Evolutionary conservation across 2,113 vertebrate genomes (phyloP), one percentile per base, ranked within the genome.

Genomic region (Notothenia coriiceps): DNA sequence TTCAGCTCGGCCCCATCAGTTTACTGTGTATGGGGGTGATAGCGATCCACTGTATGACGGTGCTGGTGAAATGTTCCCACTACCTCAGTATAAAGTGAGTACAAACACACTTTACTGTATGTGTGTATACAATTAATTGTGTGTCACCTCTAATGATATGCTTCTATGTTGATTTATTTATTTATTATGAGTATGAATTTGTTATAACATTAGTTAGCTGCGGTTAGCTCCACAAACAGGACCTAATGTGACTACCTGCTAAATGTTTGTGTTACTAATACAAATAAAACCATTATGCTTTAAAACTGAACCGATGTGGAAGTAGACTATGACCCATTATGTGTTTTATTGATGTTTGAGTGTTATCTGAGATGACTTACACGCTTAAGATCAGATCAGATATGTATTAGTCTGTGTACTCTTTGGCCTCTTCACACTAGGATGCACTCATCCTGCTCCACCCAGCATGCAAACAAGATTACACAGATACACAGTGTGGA

Each of bases 11-110:
- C 54, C 97, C 98, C 0, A 8, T 99, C 86, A 98, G 98, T 86
- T 95, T 99, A 61, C 54, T 99, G 85, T 82, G 94, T 64, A 97
- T 99, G 89, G 98, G 97, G 15, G 11, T 98, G 1, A 91, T 98
- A 13, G 98, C 98, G 0, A 93, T 99, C 64, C 97, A 99, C 91
- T 99, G 98, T 79, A 99, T 99, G 98, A 88, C 89, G 62, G 85
- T 99, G 81, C 95, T 99, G 86, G 98, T 99, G 29, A 96, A 95
- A 40, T 99, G 98, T 0, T 96, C 97, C 4, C 96, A 96, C 82
- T 96, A 98, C 91, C 96, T 99, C 87, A 97, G 97, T 86, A 71
- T 9, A 73, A 98, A 96, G 98, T 99, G 88, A 97, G 96, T 40
- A 40, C 29, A 29, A 29, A 29, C 29, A 29, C 29, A 29, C 29